Conservation (phyloP, 2,888 invertebrate species). For the Torymus aiolomorphi region DNA sequence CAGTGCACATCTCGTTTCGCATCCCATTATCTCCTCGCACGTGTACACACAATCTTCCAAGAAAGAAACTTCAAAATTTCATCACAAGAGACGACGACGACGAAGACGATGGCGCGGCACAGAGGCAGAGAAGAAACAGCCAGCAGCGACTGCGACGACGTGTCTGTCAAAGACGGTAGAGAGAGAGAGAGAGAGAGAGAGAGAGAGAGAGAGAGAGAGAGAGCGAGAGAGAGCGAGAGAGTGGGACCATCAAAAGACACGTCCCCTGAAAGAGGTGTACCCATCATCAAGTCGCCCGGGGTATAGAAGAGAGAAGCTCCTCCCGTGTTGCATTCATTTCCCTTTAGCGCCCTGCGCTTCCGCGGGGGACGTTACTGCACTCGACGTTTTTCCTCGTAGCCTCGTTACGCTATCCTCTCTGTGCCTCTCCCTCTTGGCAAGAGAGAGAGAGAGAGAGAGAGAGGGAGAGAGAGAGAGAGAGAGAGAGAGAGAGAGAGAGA, state of each 20-base stretch:
- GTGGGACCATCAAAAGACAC: constrained; percentile 45
- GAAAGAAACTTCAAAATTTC: constrained; percentile 45
- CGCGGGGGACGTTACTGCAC: background rate
- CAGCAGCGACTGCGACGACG: background rate
- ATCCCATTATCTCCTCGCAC: constrained; percentile 35
- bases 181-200: too few species aligned
- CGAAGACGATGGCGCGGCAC: background rate
- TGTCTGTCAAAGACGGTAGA: constrained; percentile 18
- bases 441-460: background rate
- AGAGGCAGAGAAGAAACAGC: background rate
- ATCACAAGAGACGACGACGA: constrained; percentile 16
- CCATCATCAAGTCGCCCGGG: constrained; percentile 21
- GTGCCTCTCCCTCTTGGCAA: background rate
- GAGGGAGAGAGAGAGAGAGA: too few species aligned
- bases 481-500: too few species aligned
- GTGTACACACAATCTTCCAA: constrained; percentile 4
- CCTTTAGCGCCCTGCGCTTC: background rate
- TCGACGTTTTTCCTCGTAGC: constrained; percentile 5
- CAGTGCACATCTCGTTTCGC: background rate
- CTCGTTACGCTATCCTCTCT: constrained; percentile 28
- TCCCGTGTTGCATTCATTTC: constrained; percentile 11
- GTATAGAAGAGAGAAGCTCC: constrained; percentile 8
- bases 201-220: too few species aligned
- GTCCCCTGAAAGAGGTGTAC: constrained; percentile 18
- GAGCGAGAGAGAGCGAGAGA: too few species aligned